A percentile compares a stretch with the other conserved stretches of the same genome.
phyloP scores from a whole-genome alignment of 1,140 invertebrate species.

The Ceratina japonica region DNA sequence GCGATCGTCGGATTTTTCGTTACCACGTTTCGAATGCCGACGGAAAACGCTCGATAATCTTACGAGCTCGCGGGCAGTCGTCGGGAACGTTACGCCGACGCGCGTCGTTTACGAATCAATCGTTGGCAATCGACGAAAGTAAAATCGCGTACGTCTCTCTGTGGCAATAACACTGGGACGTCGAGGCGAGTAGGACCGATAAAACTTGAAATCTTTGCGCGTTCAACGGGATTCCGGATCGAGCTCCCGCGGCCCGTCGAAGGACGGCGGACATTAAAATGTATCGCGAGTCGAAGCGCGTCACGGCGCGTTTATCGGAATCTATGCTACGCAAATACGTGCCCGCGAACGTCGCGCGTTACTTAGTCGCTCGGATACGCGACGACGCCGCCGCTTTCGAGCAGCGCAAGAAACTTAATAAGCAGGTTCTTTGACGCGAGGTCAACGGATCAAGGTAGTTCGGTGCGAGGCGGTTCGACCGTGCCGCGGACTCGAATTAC shows the following conservation, averaged over 20 bases:
- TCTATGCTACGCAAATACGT: neutral
- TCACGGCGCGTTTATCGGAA: neutral
- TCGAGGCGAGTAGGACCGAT: too few relatives aligned
- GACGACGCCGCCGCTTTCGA: neutral
- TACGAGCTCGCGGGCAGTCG: too few relatives aligned
- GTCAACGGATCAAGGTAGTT: conserved; percentile 77
- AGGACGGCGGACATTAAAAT: neutral
- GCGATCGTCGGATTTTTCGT: too few relatives aligned
- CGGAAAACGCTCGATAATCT: too few relatives aligned
- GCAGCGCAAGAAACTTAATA: conserved; percentile 58
- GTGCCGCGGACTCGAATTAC: conserved; percentile 42
- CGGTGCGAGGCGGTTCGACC: conserved; percentile 22
- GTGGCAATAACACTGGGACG: too few relatives aligned
- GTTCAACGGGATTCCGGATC: too few relatives aligned
- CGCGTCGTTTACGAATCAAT: too few relatives aligned
- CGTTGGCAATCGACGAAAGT: neutral
- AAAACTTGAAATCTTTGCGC: too few relatives aligned
- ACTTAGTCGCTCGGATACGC: too few relatives aligned
- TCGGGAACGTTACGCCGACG: too few relatives aligned
- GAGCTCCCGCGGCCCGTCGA: neutral
- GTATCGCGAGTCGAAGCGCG: neutral
- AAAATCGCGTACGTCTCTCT: too few relatives aligned
- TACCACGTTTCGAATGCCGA: too few relatives aligned
- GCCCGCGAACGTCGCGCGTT: neutral
- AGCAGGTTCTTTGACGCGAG: conserved; percentile 58